Evolutionary conservation across 2,113 vertebrate genomes (phyloP), one percentile per base, ranked within the genome.

Genomic region (Notothenia coriiceps): DNA sequence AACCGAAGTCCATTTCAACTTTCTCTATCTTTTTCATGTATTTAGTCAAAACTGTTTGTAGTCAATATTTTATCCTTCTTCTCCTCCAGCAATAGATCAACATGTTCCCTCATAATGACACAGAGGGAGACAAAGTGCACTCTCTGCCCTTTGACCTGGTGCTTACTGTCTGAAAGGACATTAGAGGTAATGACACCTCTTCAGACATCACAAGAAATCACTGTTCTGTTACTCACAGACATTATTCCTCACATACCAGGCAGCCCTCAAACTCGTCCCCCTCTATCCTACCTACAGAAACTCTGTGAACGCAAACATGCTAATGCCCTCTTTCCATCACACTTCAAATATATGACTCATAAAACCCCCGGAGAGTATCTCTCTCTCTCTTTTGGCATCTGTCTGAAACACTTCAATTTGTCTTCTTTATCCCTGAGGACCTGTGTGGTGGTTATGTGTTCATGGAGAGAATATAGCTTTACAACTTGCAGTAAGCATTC

Each of bases 311-410:
- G 60, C 29, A 77, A 70, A 79, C 5, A 2, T 49, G 46, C 57
- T 60, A 75, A 71, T 47, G 44, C 63, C 35, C 71, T 67, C 59
- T 44, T 52, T 84, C 73, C 77, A 88, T 85, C 76, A 83, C 70
- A 83, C 62, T 86, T 83, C 73, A 88, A 87, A 88, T 88, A 87
- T 82, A 89, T 83, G 85, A 86, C 67, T 81, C 72, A 81, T 90
- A 72, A 85, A 83, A 77, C 46, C 52, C 61, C 66, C 0, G 22
- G 50, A 64, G 63, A 73, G 80, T 69, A 71, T 88, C 57, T 65
- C 14, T 55, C 35, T 79, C 57, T 10, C 56, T 57, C 71, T 74
- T 76, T 68, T 73, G 82, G 72, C 83, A 80, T 82, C 52, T 70
- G 73, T 88, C 85, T 67, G 44, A 85, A 82, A 85, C 66, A 64